These are phyloP conservation scores for Ceratina japonica DNA, from an alignment of 1,140 invertebrate species.

Conservation along the genomic window DNA sequence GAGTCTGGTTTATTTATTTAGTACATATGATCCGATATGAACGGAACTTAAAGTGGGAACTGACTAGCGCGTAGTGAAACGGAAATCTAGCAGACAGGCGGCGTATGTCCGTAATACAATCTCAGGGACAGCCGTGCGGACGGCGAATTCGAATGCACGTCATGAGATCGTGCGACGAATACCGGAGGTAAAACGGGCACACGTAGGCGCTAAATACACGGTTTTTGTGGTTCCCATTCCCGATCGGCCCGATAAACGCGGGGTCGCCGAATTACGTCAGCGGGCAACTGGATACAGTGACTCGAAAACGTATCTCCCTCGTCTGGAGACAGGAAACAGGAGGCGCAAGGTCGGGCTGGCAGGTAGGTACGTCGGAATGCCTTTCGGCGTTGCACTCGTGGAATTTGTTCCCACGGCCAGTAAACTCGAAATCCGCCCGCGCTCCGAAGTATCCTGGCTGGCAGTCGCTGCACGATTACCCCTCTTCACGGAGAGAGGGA, in stretches of 20 bases:
- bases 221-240: not conserved
- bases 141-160: constrained; percentile 12
- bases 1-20: too few species aligned
- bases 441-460: constrained; percentile 9
- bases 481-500: not conserved
- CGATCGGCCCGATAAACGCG: not conserved
- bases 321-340: constrained; percentile 39
- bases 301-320: constrained; percentile 28
- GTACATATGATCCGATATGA: too few species aligned
- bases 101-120: constrained; percentile 49
- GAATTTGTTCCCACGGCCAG: constrained; percentile 50
- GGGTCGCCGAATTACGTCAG: constrained; percentile 8
- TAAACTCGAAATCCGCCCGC: constrained; percentile 45
- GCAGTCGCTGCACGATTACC: constrained; percentile 22
- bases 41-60: too few species aligned
- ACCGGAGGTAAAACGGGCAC: too few species aligned
- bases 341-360: constrained; percentile 29
- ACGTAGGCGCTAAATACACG: not conserved
- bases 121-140: constrained; percentile 4
- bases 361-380: constrained; percentile 52
- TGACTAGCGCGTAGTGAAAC: constrained; percentile 42
- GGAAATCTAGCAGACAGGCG: constrained; percentile 47
- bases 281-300: constrained; percentile 1
- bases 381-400: constrained; percentile 46
- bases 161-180: constrained; percentile 19